These are phyloP conservation scores for Carcharodon carcharias DNA, from an alignment of 2,797 vertebrate species.

Conservation along the genomic window DNA sequence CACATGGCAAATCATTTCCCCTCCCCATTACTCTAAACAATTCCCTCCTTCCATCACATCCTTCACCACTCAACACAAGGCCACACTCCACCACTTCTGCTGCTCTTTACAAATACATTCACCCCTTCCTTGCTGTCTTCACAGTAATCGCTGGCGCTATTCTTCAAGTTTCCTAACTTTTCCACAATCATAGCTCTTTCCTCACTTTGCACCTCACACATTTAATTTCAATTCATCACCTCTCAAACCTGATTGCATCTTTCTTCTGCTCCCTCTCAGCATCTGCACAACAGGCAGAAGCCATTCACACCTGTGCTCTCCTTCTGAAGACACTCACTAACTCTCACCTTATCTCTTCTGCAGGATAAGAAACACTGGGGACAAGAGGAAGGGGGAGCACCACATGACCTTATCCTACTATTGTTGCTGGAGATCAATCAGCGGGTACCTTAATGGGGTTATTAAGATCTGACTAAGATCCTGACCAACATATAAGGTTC, in stretches of 20 bases:
- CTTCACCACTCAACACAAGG: too few relatives aligned
- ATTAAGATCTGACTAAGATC: not conserved
- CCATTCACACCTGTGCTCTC: not conserved
- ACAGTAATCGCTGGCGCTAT: not conserved
- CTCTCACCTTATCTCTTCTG: not conserved
- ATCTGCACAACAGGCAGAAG: not conserved
- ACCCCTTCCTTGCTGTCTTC: too few relatives aligned
- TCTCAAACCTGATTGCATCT: conserved; percentile 40
- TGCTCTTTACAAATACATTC: too few relatives aligned
- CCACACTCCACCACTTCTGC: too few relatives aligned
- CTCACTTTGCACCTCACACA: not conserved
- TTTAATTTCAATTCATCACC: conserved; percentile 39
- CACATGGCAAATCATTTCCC: too few relatives aligned
- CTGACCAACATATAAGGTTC: not conserved
- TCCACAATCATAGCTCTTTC: conserved; percentile 47
- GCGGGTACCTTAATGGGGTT: not conserved
- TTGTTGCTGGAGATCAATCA: not conserved
- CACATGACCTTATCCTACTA: not conserved
- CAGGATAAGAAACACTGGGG: not conserved
- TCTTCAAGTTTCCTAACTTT: conserved; percentile 41
- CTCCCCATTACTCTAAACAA: too few relatives aligned
- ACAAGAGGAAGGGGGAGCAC: not conserved
- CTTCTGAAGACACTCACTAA: not conserved
- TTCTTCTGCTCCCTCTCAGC: not conserved
- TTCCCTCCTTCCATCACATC: too few relatives aligned